Conservation (phyloP, 2,888 invertebrate species). For the Iphiclides podalirius region DNA sequence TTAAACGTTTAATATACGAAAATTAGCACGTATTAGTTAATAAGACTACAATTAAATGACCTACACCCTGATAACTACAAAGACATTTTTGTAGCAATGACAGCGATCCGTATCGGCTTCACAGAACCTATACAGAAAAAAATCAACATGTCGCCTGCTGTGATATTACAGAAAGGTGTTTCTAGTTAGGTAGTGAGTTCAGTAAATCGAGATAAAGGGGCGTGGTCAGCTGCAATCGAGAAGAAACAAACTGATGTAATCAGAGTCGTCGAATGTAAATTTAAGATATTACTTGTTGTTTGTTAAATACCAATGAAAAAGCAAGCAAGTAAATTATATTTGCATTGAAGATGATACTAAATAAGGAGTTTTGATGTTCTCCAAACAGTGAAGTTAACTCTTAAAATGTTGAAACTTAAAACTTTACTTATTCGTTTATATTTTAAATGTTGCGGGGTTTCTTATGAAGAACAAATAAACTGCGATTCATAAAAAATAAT, state of each 20-base stretch:
- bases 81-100: constrained; percentile 79
- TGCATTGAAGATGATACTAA: too few species aligned
- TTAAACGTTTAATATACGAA: constrained; percentile 61
- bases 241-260: constrained; percentile 42
- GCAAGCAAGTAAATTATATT: too few species aligned
- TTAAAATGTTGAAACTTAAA: too few species aligned
- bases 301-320: not conserved
- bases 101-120: constrained; percentile 79
- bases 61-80: constrained; percentile 80
- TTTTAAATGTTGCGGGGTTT: too few species aligned
- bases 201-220: constrained; percentile 51
- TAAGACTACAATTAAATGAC: constrained; percentile 74
- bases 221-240: constrained; percentile 55
- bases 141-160: constrained; percentile 78
- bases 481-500: too few species aligned
- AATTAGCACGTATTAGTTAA: constrained; percentile 70
- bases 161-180: constrained; percentile 67
- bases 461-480: too few species aligned
- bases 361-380: too few species aligned
- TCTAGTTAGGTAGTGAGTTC: constrained; percentile 66
- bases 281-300: not conserved
- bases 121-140: constrained; percentile 77
- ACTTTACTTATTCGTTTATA: too few species aligned
- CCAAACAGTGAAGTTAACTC: too few species aligned
- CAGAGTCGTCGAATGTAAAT: constrained; percentile 5